Evolutionary conservation across 2,888 invertebrate species (phyloP), one percentile per base, ranked within the genome.

Genomic region (Drosophila hamatofila): DNA sequence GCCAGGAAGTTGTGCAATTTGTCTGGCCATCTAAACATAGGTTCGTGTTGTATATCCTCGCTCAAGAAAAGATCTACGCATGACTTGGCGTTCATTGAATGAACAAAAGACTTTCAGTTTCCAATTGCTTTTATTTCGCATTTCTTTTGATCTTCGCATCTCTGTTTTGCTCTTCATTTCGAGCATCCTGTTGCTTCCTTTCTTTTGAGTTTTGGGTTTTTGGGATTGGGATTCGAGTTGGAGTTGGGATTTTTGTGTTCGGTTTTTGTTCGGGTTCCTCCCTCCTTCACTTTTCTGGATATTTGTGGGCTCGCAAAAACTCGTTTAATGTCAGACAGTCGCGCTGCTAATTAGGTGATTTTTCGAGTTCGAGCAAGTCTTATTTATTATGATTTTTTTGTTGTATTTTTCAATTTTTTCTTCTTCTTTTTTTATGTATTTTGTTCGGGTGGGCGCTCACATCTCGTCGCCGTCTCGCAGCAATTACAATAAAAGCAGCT

Each of bases 1-100:
- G 60, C 62, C 70, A 80, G 78, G 72, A 83, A 83, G 70, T 82
- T 82, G 81, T 82, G 82, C 78, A 82, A 81, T 83, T 76, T 73
- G 59, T 42, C 62, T 63, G 73, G 55, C 63, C 46, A 58, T 18
- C 44, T 57, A 46, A 57, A 23, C 57, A n/a, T 35, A 14, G 42
- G 16, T 23, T n/a, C 11, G 16, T 21, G 56, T 1, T n/a, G 33
- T 56, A 42, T 41, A 54, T 54, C 39, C 54, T 54, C 37, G 14
- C 56, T 56, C 21, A 54, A 74, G 68, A 67, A 76, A 68, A 42
- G 71, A 80, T 73, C 76, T 80, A 68, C 76, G 69, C 75, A 78
- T 81, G 81, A 81, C 72, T 77, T 66, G 70, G 54, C 75, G 41
- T 51, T 51, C 48, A 67, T 66, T 42, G n/a, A 9, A 14, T 46